Base-by-base conservation (phyloP, 2,113 vertebrate species). In the Sinocyclocheilus maitianheensis region DNA sequence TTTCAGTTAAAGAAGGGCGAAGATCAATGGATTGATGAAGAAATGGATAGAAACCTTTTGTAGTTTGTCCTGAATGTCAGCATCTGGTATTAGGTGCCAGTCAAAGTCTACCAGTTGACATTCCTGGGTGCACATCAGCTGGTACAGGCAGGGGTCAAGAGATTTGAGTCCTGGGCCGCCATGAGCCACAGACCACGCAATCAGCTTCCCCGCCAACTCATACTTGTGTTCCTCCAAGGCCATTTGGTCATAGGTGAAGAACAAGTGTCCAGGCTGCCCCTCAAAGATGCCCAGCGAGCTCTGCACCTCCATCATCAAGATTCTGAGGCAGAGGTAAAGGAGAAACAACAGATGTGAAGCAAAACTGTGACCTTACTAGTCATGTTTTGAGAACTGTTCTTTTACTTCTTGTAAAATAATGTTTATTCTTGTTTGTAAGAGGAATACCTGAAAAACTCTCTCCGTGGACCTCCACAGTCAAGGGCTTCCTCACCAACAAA, bases 401-500 rank as follows among this genome's bases (percentile, higher is more conserved):
- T 74, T 11, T 13, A 74, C 37, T 6, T 40, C 40, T 74, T 5
- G 58, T 62, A 10, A 43, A 6, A 43, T 0, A n/a, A 43, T 43
- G 11, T 22, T 14, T 16, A 67, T 30, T 37, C 2, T 40, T 40
- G 0, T 37, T 20, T 9, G 14, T 69, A 10, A 9, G 40, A 72
- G 58, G 13, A 12, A 67, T 77, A 94, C 94, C 94, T 94, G 90
- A 94, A 94, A 86, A 94, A 94, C 75, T 94, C 92, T 1, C 89
- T 11, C 72, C 88, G 82, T 3, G 90, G 86, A 26, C 87, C 89
- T 30, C 91, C 82, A 0, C 82, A 83, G 74, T 86, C 30, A 0
- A 84, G 74, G 0, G 87, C 86, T 34, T 91, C 85, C 63, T 93
- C 92, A 48, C 88, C 91, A 0, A 53, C 77, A 90, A 94, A 94